Evolutionary conservation across 2,113 vertebrate genomes (phyloP), one percentile per base, ranked within the genome.

Genomic region (Pachycephala philippinensis): DNA sequence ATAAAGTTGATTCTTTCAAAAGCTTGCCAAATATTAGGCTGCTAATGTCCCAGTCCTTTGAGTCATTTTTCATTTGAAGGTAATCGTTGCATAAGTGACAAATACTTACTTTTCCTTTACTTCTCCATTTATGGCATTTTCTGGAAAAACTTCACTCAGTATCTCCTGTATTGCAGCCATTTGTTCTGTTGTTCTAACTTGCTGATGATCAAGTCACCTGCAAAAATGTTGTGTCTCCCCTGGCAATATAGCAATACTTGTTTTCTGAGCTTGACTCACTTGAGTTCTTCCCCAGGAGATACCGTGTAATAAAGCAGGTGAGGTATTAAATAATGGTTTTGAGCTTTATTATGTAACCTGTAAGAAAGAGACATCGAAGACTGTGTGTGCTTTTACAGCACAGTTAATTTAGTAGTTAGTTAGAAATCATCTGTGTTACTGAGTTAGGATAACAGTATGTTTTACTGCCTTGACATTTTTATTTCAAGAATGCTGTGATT

Each of bases 151-250:
- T 90, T 90, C 57, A 94, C 96, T 96, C 66, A 93, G 70, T 91
- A 76, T 87, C 35, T 78, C 77, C 92, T 90, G 80, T 97, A 97
- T 97, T 97, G 89, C 78, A 95, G 84, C 92, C 89, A 94, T 97
- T 97, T 97, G 92, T 98, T 98, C 95, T 95, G 52, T 89, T 98
- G 95, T 97, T 94, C 87, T 98, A 98, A 98, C 98, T 98, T 98
- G 97, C 94, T 97, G 95, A 97, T 98, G 98, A 98, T 99, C 98
- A 98, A 98, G 77, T 98, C 95, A 98, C 98, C 93, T 87, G 78
- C 44, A 30, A 92, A 98, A 99, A 98, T 98, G 96, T 93, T 97
- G 42, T 94, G 70, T 98, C 93, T 98, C 98, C 96, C 63, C 60
- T 24, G 97, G 96, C 94, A 84, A 69, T 95, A 92, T 95, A 75